Percentiles rank a stretch among this genome's conserved stretches.
phyloP scores from a whole-genome alignment of 2,113 vertebrate species.

The Heteronetta atricapilla region DNA sequence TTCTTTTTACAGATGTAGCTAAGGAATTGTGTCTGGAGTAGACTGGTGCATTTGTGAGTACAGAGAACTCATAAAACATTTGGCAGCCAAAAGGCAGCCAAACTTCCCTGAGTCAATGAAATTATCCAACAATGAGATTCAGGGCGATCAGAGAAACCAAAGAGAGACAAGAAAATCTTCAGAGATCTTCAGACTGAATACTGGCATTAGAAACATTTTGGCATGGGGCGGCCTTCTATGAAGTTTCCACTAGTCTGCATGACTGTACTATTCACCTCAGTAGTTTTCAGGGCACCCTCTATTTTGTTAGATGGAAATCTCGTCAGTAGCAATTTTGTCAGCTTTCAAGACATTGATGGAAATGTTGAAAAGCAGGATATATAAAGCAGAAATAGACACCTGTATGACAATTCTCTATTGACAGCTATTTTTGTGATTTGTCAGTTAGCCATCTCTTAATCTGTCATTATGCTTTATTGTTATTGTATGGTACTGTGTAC shows the following conservation, averaged over 20 bases:
- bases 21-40: neutral
- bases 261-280: neutral
- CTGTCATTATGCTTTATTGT: neutral
- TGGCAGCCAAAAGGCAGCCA: neutral
- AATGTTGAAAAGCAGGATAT: neutral
- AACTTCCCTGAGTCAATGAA: neutral
- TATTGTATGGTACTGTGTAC: neutral
- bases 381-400: neutral
- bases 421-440: neutral
- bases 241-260: neutral
- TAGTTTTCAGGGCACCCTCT: neutral
- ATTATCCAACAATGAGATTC: neutral
- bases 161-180: neutral
- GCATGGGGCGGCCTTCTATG: neutral
- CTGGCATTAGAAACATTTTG: neutral
- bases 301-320: neutral
- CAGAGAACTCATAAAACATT: neutral
- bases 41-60: neutral
- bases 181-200: neutral
- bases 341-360: neutral
- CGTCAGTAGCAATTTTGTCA: neutral
- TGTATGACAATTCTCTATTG: neutral
- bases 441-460: neutral
- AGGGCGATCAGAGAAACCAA: neutral
- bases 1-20: neutral